Percentiles rank a stretch among this genome's conserved stretches.
These are phyloP conservation scores for Botrylloides violaceus DNA, from an alignment of 23 tunicate genomes.

Conservation along the genomic window DNA sequence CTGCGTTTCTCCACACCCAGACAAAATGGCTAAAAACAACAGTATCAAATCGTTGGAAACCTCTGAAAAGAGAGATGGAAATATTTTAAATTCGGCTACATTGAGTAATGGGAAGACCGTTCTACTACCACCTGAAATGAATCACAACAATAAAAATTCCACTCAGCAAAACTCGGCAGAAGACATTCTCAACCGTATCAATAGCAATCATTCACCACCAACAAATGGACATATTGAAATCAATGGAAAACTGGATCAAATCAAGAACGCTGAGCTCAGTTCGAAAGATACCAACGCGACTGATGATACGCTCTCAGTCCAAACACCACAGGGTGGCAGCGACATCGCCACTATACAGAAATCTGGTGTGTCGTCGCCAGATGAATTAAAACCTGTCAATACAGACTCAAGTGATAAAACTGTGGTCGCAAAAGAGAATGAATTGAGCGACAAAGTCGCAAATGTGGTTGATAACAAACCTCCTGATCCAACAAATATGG, in stretches of 20 bases:
- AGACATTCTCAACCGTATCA: neutral
- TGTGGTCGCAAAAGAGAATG: neutral
- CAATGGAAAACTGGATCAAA: neutral
- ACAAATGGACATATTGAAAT: neutral
- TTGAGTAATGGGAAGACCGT: neutral
- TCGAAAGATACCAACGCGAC: neutral
- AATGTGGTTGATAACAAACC: neutral
- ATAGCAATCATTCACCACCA: neutral
- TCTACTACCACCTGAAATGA: neutral
- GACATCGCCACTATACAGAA: neutral
- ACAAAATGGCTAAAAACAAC: constrained; percentile 23
- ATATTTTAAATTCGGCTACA: neutral
- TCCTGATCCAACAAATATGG: neutral
- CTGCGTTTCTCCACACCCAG: constrained; percentile 16
- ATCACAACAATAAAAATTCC: neutral
- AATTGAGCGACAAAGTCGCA: neutral
- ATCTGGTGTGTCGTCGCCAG: neutral
- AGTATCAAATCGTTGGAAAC: constrained; percentile 3
- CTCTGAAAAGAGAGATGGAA: neutral
- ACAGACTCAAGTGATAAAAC: neutral
- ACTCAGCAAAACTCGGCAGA: neutral
- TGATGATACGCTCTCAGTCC: neutral
- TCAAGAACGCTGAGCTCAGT: neutral
- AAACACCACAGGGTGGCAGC: neutral
- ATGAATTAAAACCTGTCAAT: neutral